Conservation (phyloP, 2,113 vertebrate species). For the Psammodynastes pulverulentus region DNA sequence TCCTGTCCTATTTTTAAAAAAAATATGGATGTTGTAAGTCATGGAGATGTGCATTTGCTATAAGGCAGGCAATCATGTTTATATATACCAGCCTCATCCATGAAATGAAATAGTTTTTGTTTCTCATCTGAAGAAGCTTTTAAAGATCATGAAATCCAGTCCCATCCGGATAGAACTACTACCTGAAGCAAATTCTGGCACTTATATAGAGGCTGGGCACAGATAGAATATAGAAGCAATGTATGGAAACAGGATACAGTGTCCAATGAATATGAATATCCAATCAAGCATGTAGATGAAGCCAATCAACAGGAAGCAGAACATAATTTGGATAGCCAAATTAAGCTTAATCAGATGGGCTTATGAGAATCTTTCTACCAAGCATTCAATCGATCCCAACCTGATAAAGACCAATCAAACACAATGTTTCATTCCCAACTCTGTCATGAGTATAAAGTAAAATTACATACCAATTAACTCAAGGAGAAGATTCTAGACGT, state of each 20-base stretch:
- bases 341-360: background rate
- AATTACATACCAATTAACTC: background rate
- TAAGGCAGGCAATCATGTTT: background rate
- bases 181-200: background rate
- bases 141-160: background rate
- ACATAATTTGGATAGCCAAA: background rate
- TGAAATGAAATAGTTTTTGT: background rate
- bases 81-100: background rate
- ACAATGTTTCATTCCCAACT: background rate
- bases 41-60: background rate
- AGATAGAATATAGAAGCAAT: background rate
- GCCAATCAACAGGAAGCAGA: background rate
- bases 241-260: background rate
- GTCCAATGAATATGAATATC: background rate
- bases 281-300: background rate
- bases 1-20: background rate
- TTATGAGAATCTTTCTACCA: background rate
- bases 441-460: background rate
- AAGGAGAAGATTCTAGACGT: background rate
- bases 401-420: background rate
- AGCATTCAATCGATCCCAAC: background rate
- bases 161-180: background rate
- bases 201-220: background rate
- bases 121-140: background rate
- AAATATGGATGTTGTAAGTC: background rate